Evolutionary conservation across 2,113 vertebrate genomes (phyloP).

Genomic region (Amphiprion ocellaris): DNA sequence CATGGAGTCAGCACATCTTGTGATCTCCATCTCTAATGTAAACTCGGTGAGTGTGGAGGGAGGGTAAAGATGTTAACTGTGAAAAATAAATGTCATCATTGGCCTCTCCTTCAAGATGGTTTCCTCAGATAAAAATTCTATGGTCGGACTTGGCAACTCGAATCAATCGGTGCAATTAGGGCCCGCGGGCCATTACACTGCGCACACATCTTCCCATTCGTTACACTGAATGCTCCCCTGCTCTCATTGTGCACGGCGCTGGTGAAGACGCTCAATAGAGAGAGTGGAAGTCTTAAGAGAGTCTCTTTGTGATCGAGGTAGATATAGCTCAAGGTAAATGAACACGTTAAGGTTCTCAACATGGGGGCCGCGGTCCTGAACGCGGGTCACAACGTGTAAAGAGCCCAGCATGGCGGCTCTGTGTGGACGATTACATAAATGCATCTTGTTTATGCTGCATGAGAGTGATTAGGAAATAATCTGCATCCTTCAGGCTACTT

Average conservation of each 20-base stretch:
- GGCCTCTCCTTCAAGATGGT: slow-evolving; percentile 68
- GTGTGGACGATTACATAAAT: no score
- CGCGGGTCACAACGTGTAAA: background rate
- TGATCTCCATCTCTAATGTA: slow-evolving; percentile 81
- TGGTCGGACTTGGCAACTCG: slow-evolving; percentile 61
- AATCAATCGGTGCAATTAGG: slow-evolving; percentile 78
- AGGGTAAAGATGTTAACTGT: slow-evolving; percentile 72
- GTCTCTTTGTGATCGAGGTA: slow-evolving; percentile 66
- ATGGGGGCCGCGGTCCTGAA: background rate
- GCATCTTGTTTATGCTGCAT: no score
- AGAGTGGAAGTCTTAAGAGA: slow-evolving; percentile 64
- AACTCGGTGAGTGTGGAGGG: slow-evolving; percentile 50
- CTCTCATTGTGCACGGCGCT: slow-evolving; percentile 63
- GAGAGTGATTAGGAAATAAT: background rate
- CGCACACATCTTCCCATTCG: slow-evolving; percentile 65
- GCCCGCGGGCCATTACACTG: slow-evolving; percentile 70
- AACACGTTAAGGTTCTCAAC: slow-evolving; percentile 50
- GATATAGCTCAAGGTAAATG: slow-evolving; percentile 71
- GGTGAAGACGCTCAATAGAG: slow-evolving; percentile 63
- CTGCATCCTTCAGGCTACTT: background rate
- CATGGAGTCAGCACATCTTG: slow-evolving; percentile 67
- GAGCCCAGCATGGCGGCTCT: no score
- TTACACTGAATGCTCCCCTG: slow-evolving; percentile 56
- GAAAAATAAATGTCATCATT: slow-evolving; percentile 81
- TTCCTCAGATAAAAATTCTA: slow-evolving; percentile 73